Evolutionary conservation across 1,140 invertebrate species (phyloP), one percentile per base, ranked within the genome.

Genomic region (Drosophila truncata): DNA sequence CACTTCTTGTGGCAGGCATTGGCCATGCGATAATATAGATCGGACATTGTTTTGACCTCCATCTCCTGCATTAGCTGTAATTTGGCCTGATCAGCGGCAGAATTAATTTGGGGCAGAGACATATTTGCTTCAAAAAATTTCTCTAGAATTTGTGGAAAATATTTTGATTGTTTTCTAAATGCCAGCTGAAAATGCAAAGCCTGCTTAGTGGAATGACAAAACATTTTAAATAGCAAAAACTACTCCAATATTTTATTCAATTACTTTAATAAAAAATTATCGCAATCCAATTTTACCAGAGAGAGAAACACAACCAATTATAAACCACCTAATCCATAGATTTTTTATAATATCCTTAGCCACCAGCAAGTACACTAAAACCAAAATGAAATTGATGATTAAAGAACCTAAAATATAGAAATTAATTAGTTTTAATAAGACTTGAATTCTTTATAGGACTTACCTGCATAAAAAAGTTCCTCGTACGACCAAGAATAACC

Each of bases 11-110:
- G 97, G 93, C 99, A 99, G 0, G 98, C 96, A 33, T 94, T 94
- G 14, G 98, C 98, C 95, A 99, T 97, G 78, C 97, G 95, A 91
- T 98, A 98, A 93, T 99, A 99, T 97, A 99, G 98, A 93, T 99
- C 98, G 0, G 98, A 97, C 98, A 99, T 99, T 98, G 99, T 99
- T 94, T 99, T 98, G 70, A 99, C 97, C 94, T 99, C 99, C 77
- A 99, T 93, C 76, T 99, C 98, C 90, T 98, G 97, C 27, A 99
- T 96, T 25, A 99, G 93, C 92, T 98, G 97, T 84, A 98, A 87
- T 92, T 98, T 98, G 9, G 96, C 96, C 91, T 98, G 93, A 91
- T 98, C 98, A 37, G 96, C 96, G 18, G 96, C 94, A 13, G 52
- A 25, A 74, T 97, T 97, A 52, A 97, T 93, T 81, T 95, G 92